These are phyloP conservation scores for Drosophila teissieri DNA, from an alignment of 1,140 invertebrate species.

Conservation along the genomic window DNA sequence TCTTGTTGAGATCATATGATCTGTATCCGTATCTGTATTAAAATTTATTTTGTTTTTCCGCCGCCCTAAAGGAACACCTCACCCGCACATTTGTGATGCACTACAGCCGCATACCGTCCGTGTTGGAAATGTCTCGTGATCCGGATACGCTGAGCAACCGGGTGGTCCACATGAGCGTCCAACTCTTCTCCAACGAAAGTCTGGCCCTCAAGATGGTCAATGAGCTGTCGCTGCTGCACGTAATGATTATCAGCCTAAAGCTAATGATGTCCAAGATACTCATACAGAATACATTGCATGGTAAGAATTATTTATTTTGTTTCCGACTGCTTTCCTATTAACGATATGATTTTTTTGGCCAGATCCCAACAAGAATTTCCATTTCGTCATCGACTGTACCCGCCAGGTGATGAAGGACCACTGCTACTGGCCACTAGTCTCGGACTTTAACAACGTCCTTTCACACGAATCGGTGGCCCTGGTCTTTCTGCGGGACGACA, in stretches of 20 bases:
- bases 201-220: conserved; percentile 95
- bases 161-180: conserved; percentile 98
- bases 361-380: conserved; percentile 92
- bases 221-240: conserved; percentile 94
- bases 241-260: conserved; percentile 96
- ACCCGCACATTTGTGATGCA: conserved; percentile 97
- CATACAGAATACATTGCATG: conserved; percentile 93
- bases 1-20: background rate
- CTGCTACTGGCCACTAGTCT: conserved; percentile 98
- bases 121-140: conserved; percentile 93
- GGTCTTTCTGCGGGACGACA: conserved; percentile 94
- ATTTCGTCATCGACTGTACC: conserved; percentile 96
- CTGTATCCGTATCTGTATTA: background rate
- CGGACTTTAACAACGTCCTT: conserved; percentile 98
- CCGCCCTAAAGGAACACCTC: conserved; percentile 90
- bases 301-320: conserved; percentile 86
- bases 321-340: fast-evolving
- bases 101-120: conserved; percentile 96
- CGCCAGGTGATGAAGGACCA: conserved; percentile 97
- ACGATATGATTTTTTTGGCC: background rate
- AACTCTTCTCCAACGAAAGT: conserved; percentile 96
- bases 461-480: conserved; percentile 95
- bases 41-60: background rate
- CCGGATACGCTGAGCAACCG: conserved; percentile 96
- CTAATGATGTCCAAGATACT: conserved; percentile 97